Base-by-base conservation (phyloP, 1,140 invertebrate species). In the Batillaria attramentaria region DNA sequence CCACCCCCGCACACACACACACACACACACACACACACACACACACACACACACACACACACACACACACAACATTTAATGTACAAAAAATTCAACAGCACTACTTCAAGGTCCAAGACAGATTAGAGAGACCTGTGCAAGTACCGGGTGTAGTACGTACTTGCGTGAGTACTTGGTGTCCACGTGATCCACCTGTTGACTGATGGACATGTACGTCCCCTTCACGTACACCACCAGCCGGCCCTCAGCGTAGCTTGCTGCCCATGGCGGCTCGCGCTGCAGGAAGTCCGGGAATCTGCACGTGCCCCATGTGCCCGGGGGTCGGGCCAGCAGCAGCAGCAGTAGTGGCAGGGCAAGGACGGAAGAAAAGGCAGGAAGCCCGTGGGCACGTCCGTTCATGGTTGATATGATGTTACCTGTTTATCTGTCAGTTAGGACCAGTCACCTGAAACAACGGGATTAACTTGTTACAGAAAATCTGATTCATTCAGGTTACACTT, bases 241-340 rank as follows among this genome's bases (percentile, higher is more conserved):
- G n/a, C 78, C 81, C 8, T 77, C 69, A 5, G 50, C 60, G 65
- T 79, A 77, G 42, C 50, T 74, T 31, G 68, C 65, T 2, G 72
- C 68, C 83, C 83, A 84, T 6, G 79, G 76, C 3, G 80, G 68
- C 18, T 80, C 54, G 4, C 79, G 31, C 72, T 84, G 77, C 50
- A 84, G 42, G 79, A 82, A 84, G 0, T 79, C 60, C 16, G 83
- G 83, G 79, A 84, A 84, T 18, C 65, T 35, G 50, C 83, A 84
- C n/a, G 79, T 77, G 74, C 35, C 68, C 2, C 20, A 1, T 37
- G 77, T 68, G 0, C 16, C 43, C 37, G 37, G 39, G 6, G 46
- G 74, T 16, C 60, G 33, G 35, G 35, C 57, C 33, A 37, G 35
- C 10, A 76, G 65, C 16, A 65, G 20, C 31, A 76, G 31, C 13